phyloP scores from a whole-genome alignment of 1,140 invertebrate genomes.

The Pogonomyrmex californicus region DNA sequence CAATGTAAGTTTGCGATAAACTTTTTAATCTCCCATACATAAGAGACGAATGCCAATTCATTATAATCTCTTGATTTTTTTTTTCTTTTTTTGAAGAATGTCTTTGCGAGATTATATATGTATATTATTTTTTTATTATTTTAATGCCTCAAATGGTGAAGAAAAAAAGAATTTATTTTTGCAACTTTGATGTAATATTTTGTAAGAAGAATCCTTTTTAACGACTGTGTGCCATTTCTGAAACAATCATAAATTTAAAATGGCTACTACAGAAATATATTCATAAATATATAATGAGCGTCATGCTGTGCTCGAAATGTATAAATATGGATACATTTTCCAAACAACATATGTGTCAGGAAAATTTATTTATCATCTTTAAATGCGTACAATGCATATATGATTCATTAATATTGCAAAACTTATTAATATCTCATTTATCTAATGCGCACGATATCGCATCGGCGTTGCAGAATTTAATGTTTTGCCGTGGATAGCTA shows the following conservation, averaged over 20 bases:
- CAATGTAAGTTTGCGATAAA: background rate
- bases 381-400: background rate
- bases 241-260: background rate
- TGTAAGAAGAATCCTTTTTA: background rate
- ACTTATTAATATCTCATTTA: background rate
- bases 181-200: background rate
- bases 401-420: background rate
- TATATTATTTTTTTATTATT: background rate
- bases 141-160: background rate
- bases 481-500: conserved; percentile 6
- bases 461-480: background rate
- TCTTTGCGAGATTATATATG: background rate
- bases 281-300: background rate
- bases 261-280: background rate
- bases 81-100: background rate
- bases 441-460: background rate
- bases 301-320: background rate
- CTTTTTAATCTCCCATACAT: conserved; percentile 25
- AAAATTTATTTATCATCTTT: conserved; percentile 26
- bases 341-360: background rate
- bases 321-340: background rate
- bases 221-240: background rate
- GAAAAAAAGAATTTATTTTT: background rate
- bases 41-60: background rate
- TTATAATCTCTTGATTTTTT: background rate